Evolutionary conservation across 2,113 vertebrate species (phyloP).

Genomic region (Cairina moschata): DNA sequence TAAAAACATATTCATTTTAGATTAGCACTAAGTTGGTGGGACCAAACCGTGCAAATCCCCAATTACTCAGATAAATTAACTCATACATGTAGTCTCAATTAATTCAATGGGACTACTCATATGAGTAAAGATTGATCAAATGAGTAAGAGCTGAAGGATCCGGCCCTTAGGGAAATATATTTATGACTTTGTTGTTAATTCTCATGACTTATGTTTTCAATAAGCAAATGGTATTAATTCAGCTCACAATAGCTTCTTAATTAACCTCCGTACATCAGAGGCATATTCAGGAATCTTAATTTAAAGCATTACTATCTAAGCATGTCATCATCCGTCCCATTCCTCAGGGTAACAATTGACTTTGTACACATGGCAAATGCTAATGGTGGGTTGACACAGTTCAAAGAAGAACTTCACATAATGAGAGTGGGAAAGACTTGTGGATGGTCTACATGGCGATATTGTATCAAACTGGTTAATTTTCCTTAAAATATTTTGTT

Average conservation of each 20-base stretch:
- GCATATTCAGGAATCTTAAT: conserved; percentile 67
- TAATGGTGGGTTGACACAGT: conserved; percentile 22
- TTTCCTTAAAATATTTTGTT: not conserved
- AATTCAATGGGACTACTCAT: conserved; percentile 29
- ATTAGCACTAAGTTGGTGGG: not conserved
- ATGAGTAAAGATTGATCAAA: conserved; percentile 15
- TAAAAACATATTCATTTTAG: conserved; percentile 51
- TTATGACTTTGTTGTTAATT: conserved; percentile 70
- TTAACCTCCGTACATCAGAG: conserved; percentile 70
- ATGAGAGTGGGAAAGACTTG: conserved; percentile 21
- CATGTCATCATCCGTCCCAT: conserved; percentile 59
- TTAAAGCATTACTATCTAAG: conserved; percentile 66
- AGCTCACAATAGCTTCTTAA: conserved; percentile 70
- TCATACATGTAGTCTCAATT: conserved; percentile 44
- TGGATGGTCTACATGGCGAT: not conserved
- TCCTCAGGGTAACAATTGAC: conserved; percentile 57
- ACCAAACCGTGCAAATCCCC: not conserved
- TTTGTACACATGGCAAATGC: conserved; percentile 51
- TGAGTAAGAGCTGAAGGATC: conserved; percentile 42
- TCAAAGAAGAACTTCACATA: conserved; percentile 40
- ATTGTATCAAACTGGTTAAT: not conserved
- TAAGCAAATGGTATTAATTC: conserved; percentile 74
- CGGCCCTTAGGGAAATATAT: conserved; percentile 50
- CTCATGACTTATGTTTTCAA: conserved; percentile 68
- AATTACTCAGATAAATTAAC: not conserved